These are phyloP conservation scores for Psittacula cyanocephala DNA, from an alignment of 2,113 vertebrate species.

Conservation along the genomic window DNA sequence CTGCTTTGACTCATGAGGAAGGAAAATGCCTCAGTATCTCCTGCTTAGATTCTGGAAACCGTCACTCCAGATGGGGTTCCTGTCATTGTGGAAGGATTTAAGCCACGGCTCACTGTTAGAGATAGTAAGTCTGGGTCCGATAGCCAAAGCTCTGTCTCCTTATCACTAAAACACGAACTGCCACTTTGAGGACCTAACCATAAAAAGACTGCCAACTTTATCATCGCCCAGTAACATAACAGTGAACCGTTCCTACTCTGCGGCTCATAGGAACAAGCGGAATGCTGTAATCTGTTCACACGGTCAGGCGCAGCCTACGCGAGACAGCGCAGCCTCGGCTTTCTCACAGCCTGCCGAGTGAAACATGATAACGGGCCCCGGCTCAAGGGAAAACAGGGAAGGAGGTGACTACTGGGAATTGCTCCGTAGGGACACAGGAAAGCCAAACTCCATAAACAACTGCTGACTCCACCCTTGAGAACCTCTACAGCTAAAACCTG, in stretches of 20 bases:
- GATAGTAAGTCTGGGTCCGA: slow-evolving; percentile 53
- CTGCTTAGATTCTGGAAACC: slow-evolving; percentile 61
- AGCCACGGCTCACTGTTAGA: slow-evolving; percentile 49
- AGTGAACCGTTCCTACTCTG: slow-evolving; percentile 29
- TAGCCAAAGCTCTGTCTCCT: slow-evolving; percentile 69
- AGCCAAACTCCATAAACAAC: background rate
- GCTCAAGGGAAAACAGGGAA: background rate
- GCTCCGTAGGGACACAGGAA: background rate
- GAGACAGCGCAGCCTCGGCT: slow-evolving; percentile 65
- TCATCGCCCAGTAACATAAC: slow-evolving; percentile 45
- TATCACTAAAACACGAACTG: slow-evolving; percentile 66
- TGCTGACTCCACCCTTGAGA: background rate
- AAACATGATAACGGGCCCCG: slow-evolving; percentile 53
- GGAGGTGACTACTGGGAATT: slow-evolving; percentile 7
- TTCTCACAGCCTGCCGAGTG: slow-evolving; percentile 59
- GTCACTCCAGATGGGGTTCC: slow-evolving; percentile 67
- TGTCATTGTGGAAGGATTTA: slow-evolving; percentile 63
- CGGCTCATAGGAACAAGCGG: slow-evolving; percentile 63
- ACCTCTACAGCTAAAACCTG: background rate
- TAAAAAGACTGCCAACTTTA: slow-evolving; percentile 73
- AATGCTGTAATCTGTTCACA: slow-evolving; percentile 80
- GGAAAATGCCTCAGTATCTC: slow-evolving; percentile 53
- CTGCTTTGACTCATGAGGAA: slow-evolving; percentile 45
- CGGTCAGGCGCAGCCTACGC: slow-evolving; percentile 53
- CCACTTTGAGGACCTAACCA: slow-evolving; percentile 65